These are phyloP conservation scores for Oscheius sp. DNA, from an alignment of 2,888 invertebrate genomes.

Conservation along the genomic window DNA sequence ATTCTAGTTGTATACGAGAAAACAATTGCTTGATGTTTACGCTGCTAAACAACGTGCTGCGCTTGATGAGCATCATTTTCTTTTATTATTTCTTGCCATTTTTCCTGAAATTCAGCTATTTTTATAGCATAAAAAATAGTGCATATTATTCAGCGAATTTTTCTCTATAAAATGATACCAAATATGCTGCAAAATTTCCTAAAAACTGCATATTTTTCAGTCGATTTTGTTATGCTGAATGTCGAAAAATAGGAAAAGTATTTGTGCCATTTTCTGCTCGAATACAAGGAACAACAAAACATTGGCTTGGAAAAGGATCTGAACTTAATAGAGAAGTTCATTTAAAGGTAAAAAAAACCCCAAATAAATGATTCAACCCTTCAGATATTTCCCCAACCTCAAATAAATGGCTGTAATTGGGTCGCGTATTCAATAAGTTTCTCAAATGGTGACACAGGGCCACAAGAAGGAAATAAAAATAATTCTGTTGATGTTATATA, in stretches of 20 bases:
- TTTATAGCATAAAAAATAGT: too few species aligned
- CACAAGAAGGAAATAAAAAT: slow-evolving; percentile 9
- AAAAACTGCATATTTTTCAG: too few species aligned
- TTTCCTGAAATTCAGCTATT: too few species aligned
- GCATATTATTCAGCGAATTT: too few species aligned
- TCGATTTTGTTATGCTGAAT: slow-evolving; percentile 59
- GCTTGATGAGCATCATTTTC: too few species aligned
- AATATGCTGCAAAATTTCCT: too few species aligned
- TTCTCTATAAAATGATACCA: too few species aligned
- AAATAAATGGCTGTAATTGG: slow-evolving; percentile 57
- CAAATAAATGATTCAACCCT: background rate
- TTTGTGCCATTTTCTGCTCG: slow-evolving; percentile 65
- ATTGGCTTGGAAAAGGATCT: slow-evolving; percentile 60
- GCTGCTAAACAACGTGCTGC: too few species aligned
- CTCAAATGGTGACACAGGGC: background rate
- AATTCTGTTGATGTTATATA: slow-evolving; percentile 18
- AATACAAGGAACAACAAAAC: slow-evolving; percentile 33
- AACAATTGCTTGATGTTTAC: too few species aligned
- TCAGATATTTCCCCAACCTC: slow-evolving; percentile 62
- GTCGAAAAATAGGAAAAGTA: slow-evolving; percentile 48
- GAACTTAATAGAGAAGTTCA: slow-evolving; percentile 38
- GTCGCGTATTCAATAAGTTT: slow-evolving; percentile 51
- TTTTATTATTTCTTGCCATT: too few species aligned
- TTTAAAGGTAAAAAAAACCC: slow-evolving; percentile 33
- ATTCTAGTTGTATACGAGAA: too few species aligned